Evolutionary conservation across 2,113 vertebrate genomes (phyloP), one percentile per base, ranked within the genome.

Genomic region (Atractosteus spatula): DNA sequence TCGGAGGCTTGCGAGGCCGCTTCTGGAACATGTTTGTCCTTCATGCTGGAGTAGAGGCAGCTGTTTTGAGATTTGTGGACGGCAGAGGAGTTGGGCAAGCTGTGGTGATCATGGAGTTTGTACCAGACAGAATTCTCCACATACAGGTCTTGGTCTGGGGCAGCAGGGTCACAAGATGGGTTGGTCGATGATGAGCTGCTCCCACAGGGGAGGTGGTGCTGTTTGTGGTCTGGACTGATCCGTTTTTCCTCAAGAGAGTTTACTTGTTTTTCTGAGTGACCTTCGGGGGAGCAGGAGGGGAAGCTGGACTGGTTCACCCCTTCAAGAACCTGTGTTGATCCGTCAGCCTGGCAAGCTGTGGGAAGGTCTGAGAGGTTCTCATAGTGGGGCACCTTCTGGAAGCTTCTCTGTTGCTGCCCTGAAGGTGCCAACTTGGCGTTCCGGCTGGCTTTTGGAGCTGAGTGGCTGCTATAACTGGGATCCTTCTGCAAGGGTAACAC

Each of bases 381-480:
- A 42, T 93, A 93, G 64, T 90, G 85, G 44, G 90, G 89, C 29
- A 89, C 81, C 70, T 78, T 85, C 65, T 79, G 88, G n/a, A 84
- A 76, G 7, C 66, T 74, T 66, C 71, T 81, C 64, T 80, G 83
- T 79, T 55, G 81, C 66, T 6, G 82, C 76, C 64, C 79, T 83
- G 14, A 76, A 73, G 42, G 81, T 68, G 0, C 75, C 14, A 55
- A 78, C 70, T 72, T 83, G 41, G 71, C 70, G 3, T 14, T 75
- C 8, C 73, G 70, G 62, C 79, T 77, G 63, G 74, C 75, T 82
- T 90, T 89, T n/a, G 89, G 82, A 4, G 84, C 72, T 12, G 71
- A 68, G 51, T 73, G 69, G 69, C 69, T 85, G 82, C 78, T 86
- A 81, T 86, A 91, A 81, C 71, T 79, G 10, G 80, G 73, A 3